Conservation (phyloP, 2,888 invertebrate species). For the Temnothorax unifasciatus region DNA sequence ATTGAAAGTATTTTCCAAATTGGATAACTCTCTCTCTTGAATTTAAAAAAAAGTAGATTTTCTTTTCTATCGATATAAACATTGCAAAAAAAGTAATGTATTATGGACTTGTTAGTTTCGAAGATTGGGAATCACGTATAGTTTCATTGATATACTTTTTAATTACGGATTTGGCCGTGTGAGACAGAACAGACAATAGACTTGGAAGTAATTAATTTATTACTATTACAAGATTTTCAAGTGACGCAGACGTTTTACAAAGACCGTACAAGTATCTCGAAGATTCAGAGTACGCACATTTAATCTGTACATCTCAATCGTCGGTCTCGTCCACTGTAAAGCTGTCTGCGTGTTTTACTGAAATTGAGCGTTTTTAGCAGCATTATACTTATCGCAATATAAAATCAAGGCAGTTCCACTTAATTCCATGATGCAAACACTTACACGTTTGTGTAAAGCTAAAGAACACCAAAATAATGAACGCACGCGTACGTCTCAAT, state of each 20-base stretch:
- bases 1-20: no score
- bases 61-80: background rate
- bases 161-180: background rate
- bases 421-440: background rate
- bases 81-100: background rate
- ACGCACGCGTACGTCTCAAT: background rate
- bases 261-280: constrained; percentile 6
- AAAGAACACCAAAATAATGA: background rate
- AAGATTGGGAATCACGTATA: background rate
- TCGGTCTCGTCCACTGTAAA: background rate
- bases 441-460: background rate
- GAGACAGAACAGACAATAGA: background rate
- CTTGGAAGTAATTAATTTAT: constrained; percentile 41
- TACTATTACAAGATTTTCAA: constrained; percentile 22
- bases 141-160: background rate
- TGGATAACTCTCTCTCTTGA: no score
- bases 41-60: background rate
- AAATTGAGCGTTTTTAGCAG: constrained; percentile 25
- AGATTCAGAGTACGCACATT: background rate
- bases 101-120: background rate
- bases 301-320: background rate
- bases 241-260: constrained; percentile 21
- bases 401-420: background rate
- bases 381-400: constrained; percentile 3
- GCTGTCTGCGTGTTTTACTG: background rate